phyloP scores from a whole-genome alignment of 1,140 invertebrate species.

The Drosophila grimshawi region DNA sequence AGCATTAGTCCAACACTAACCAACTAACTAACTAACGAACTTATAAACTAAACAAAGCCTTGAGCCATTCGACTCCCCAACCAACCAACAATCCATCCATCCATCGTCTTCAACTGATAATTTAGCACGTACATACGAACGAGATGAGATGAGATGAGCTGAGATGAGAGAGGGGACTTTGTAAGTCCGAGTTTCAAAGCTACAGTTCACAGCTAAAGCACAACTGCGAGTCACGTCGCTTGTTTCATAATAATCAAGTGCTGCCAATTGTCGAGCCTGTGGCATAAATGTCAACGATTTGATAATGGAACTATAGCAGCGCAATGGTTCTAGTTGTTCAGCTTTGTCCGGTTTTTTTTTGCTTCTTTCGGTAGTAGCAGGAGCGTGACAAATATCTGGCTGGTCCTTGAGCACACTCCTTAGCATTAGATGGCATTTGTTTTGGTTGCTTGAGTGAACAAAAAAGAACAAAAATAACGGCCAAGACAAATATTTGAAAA shows the following conservation, averaged over 20 bases:
- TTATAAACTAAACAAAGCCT: constrained; percentile 75
- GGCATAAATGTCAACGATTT: constrained; percentile 83
- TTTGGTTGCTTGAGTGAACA: constrained; percentile 48
- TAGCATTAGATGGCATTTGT: constrained; percentile 74
- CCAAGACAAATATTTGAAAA: constrained; percentile 77
- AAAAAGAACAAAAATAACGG: no score
- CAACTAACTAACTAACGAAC: constrained; percentile 64
- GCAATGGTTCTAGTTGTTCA: background rate
- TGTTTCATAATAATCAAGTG: constrained; percentile 77
- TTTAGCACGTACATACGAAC: constrained; percentile 65
- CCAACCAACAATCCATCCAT: constrained; percentile 1
- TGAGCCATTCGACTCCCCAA: constrained; percentile 34
- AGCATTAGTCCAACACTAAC: constrained; percentile 39
- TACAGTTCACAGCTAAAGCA: constrained; percentile 7
- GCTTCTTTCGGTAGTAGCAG: background rate
- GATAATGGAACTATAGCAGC: constrained; percentile 61
- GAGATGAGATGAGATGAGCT: constrained; percentile 7
- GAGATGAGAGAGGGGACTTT: background rate
- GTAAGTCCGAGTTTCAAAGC: background rate
- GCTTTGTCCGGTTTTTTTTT: background rate
- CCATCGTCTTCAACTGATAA: constrained; percentile 47
- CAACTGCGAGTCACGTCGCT: constrained; percentile 48
- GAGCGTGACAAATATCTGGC: constrained; percentile 67
- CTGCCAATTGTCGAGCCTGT: constrained; percentile 62
- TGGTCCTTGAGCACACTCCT: constrained; percentile 56